Percentiles rank a stretch among this genome's conserved stretches.
Conservation (phyloP, 2,888 invertebrate genomes). For the Cylloceria caligata region DNA sequence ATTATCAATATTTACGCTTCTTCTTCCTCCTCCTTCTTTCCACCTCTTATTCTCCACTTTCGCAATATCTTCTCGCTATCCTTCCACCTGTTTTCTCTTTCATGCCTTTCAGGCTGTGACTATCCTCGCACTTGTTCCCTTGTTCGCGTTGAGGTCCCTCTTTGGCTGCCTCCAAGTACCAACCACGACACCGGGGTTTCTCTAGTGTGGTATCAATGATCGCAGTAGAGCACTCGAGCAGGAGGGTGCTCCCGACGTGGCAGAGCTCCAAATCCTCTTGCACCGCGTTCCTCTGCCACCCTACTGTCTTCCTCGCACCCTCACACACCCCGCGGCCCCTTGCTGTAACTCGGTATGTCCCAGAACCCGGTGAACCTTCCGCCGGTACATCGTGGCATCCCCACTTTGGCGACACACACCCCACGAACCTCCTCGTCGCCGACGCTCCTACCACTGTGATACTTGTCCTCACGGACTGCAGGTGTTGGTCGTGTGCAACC, state of each 20-base stretch:
- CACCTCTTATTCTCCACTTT: no score
- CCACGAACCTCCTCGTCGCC: slow-evolving; percentile 9
- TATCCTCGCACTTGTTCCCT: slow-evolving; percentile 46
- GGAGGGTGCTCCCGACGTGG: slow-evolving; percentile 82
- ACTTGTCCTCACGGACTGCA: slow-evolving; percentile 39
- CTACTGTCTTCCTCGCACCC: slow-evolving; percentile 68
- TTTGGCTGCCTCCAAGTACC: slow-evolving; percentile 73
- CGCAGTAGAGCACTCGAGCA: slow-evolving; percentile 83
- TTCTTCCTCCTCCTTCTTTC: no score
- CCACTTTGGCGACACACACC: slow-evolving; percentile 13
- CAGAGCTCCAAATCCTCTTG: slow-evolving; percentile 83
- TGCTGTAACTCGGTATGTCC: slow-evolving; percentile 43
- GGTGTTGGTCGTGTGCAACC: slow-evolving; percentile 47
- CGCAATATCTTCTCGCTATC: no score
- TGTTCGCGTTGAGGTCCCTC: slow-evolving; percentile 69
- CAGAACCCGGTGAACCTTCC: slow-evolving; percentile 49
- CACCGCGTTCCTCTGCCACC: slow-evolving; percentile 63
- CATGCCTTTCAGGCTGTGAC: slow-evolving; percentile 64
- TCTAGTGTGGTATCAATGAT: slow-evolving; percentile 84
- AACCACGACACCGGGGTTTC: slow-evolving; percentile 72
- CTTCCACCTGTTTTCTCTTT: slow-evolving; percentile 81
- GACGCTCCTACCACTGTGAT: slow-evolving; percentile 17
- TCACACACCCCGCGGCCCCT: slow-evolving; percentile 42
- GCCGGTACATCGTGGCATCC: slow-evolving; percentile 35
- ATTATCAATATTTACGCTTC: no score